A percentile compares a stretch with the other conserved stretches of the same genome.
Conservation (phyloP, 2,797 vertebrate species). For the Sebastes iracundus region DNA sequence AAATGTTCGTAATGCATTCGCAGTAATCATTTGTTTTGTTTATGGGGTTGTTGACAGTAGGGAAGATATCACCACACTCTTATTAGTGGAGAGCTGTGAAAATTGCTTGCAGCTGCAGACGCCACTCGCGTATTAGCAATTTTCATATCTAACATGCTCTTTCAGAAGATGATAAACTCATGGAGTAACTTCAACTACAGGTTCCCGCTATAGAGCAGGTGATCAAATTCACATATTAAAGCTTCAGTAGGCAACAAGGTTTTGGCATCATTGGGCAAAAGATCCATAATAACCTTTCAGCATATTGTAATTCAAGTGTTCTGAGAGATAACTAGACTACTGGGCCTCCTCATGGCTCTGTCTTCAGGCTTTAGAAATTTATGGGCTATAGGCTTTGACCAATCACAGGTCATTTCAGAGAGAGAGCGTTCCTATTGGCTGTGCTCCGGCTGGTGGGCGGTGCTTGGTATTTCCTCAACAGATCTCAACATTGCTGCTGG, state of each 20-base stretch:
- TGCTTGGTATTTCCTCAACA: too few relatives aligned
- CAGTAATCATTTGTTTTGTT: conserved; percentile 45
- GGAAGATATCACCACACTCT: background rate
- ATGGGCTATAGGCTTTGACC: too few relatives aligned
- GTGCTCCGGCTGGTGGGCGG: too few relatives aligned
- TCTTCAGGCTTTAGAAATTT: background rate
- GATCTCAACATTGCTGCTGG: too few relatives aligned
- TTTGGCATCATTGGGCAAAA: background rate
- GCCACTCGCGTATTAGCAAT: background rate
- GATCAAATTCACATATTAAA: background rate
- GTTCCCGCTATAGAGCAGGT: background rate
- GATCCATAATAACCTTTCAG: background rate
- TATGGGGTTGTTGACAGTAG: background rate
- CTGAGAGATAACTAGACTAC: background rate
- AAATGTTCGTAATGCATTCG: conserved; percentile 17
- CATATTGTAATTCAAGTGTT: background rate
- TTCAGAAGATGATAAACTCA: background rate
- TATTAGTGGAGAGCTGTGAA: conserved; percentile 26
- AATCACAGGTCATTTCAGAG: too few relatives aligned
- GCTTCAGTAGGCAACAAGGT: too few relatives aligned
- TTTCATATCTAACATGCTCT: background rate
- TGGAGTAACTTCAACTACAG: background rate
- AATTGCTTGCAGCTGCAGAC: conserved; percentile 32
- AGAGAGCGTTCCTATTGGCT: too few relatives aligned
- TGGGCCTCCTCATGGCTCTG: background rate